Conservation (phyloP, 1,140 invertebrate species). For the Stenopsyche tienmushanensis region DNA sequence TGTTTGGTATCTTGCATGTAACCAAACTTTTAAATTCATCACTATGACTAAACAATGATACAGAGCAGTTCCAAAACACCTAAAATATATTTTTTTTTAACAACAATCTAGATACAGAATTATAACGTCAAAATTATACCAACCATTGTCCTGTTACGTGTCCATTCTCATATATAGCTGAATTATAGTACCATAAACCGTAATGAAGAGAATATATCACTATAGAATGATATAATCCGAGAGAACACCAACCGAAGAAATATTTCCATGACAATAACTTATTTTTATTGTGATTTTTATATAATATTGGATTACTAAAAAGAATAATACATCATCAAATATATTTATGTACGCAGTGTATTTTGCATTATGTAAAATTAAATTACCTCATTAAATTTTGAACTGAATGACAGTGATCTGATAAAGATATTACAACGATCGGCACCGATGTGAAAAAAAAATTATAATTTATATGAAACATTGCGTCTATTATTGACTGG, state of each 20-base stretch:
- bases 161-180: conserved; percentile 50
- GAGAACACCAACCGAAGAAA: conserved; percentile 65
- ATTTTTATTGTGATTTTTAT: conserved; percentile 66
- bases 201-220: conserved; percentile 54
- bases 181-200: conserved; percentile 45
- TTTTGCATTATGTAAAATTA: conserved; percentile 8
- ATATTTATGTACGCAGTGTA: neutral
- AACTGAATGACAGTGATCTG: conserved; percentile 68
- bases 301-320: conserved; percentile 64
- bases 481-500: conserved; percentile 69
- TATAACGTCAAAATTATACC: conserved; percentile 26
- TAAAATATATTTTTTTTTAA: conserved; percentile 35
- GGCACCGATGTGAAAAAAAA: conserved; percentile 72
- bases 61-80: conserved; percentile 55
- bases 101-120: neutral
- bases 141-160: conserved; percentile 52
- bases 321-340: neutral
- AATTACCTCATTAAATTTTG: conserved; percentile 58
- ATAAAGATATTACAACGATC: conserved; percentile 67
- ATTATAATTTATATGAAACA: conserved; percentile 75
- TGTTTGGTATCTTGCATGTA: conserved; percentile 67
- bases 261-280: conserved; percentile 61
- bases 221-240: conserved; percentile 58
- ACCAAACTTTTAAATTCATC: conserved; percentile 60
- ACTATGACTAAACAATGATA: conserved; percentile 56